A percentile compares a stretch with the other conserved stretches of the same genome.
These are phyloP conservation scores for Tenthredo scrophulariae DNA, from an alignment of 2,888 invertebrate genomes.

Conservation along the genomic window DNA sequence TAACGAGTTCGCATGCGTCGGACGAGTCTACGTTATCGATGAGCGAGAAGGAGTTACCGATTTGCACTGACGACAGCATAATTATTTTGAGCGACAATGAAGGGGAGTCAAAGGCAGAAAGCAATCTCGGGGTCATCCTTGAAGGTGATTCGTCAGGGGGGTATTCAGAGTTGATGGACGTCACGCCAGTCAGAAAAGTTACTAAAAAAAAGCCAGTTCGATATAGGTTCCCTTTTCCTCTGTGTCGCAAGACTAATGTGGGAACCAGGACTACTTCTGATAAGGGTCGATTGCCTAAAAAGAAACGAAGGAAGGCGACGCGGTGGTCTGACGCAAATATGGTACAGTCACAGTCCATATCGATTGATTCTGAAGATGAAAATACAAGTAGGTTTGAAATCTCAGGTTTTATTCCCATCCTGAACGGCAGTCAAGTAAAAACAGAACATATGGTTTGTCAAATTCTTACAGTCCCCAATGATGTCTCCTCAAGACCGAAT, in stretches of 20 bases:
- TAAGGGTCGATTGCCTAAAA: not conserved
- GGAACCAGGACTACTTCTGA: not conserved
- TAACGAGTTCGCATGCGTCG: not conserved
- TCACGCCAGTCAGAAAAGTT: not conserved
- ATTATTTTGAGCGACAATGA: constrained; percentile 64
- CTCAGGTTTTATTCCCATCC: not conserved
- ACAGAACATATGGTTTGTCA: not conserved
- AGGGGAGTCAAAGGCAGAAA: not conserved
- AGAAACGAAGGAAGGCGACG: not conserved
- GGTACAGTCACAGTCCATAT: not conserved
- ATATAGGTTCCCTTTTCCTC: not conserved
- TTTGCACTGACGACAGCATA: constrained; percentile 57
- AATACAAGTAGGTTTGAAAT: constrained; percentile 34
- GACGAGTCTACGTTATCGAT: not conserved
- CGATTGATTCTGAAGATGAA: constrained; percentile 12
- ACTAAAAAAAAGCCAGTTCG: not conserved
- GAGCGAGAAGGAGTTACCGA: not conserved
- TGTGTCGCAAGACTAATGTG: not conserved
- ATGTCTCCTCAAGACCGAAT: not conserved
- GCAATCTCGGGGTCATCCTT: not conserved
- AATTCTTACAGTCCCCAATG: constrained; percentile 38
- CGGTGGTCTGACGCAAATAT: not conserved
- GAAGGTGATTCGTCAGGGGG: not conserved
- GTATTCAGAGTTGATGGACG: not conserved
- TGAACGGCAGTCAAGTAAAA: not conserved